phyloP scores from a whole-genome alignment of 2,113 vertebrate species.

The Eonycteris spelaea region DNA sequence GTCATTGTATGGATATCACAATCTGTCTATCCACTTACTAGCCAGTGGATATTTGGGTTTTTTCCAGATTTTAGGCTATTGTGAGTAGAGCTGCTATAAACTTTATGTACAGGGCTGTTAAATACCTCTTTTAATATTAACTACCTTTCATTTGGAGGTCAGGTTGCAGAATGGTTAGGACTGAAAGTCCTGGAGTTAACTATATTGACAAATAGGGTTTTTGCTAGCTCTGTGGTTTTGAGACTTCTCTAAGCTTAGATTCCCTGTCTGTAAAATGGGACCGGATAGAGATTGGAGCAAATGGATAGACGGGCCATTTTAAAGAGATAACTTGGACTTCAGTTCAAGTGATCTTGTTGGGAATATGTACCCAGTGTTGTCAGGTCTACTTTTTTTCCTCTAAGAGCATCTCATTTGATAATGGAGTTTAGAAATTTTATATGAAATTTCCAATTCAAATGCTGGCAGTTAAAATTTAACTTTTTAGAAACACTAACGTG shows the following conservation, averaged over 20 bases:
- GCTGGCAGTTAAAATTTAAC: constrained; percentile 40
- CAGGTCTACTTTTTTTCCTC: not conserved
- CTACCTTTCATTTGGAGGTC: constrained; percentile 22
- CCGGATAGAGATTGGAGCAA: not conserved
- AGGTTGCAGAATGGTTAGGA: not conserved
- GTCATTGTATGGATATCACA: not conserved
- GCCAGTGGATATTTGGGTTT: not conserved
- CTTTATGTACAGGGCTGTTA: not conserved
- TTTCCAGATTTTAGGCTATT: constrained; percentile 14
- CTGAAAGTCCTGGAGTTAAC: not conserved
- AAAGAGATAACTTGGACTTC: not conserved
- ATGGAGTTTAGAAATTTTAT: constrained; percentile 1
- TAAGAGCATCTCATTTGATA: not conserved
- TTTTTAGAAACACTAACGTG: not conserved
- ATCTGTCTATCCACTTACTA: not conserved
- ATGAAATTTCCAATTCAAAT: not conserved
- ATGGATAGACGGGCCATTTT: not conserved
- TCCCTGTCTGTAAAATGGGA: not conserved
- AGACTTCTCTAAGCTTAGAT: not conserved
- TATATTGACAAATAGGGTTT: not conserved
- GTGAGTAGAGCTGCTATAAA: not conserved
- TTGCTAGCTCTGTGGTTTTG: not conserved
- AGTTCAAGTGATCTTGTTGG: not conserved
- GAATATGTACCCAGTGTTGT: not conserved
- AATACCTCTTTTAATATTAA: not conserved